Evolutionary conservation across 2,113 vertebrate species (phyloP), one percentile per base, ranked within the genome.

Genomic region (Lutjanus erythropterus): DNA sequence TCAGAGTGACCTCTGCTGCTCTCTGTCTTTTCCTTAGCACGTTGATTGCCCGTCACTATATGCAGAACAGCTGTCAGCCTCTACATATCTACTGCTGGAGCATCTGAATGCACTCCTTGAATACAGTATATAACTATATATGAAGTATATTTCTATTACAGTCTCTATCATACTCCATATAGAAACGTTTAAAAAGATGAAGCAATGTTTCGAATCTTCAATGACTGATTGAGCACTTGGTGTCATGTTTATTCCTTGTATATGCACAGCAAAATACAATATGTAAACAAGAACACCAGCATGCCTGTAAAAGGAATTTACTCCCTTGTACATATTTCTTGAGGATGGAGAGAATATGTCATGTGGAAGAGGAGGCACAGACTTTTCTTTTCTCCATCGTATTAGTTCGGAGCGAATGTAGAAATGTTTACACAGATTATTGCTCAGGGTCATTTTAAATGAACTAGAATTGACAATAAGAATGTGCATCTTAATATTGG

Each of bases 401-500:
- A 5, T 68, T 5, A 31, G 70, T 86, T 88, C 81, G 82, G 83
- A 82, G 81, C 66, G 66, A 92, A 88, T 87, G 80, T 93, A 78
- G 84, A 88, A 86, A 88, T 91, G 93, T 95, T 95, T 92, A 94
- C 92, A 88, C 84, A 74, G 83, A 82, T 86, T 88, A 89, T 82
- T 86, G 90, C 95, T 95, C 94, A 95, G 93, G 94, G 93, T 94
- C 86, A 85, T 91, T 87, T 89, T 41, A 85, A 87, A 84, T 89
- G 78, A 86, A 94, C 79, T 83, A 58, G 75, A 88, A 87, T 83
- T 82, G 84, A 91, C 83, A 78, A 70, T 85, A 85, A 88, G 91
- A 92, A 91, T 91, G 89, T 93, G 81, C 46, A 78, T 61, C 67
- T 72, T 62, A 62, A 53, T 73, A 42, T 69, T 66, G 68, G 75